Evolutionary conservation across 1,140 invertebrate species (phyloP).

Genomic region (Hycleus cichorii): DNA sequence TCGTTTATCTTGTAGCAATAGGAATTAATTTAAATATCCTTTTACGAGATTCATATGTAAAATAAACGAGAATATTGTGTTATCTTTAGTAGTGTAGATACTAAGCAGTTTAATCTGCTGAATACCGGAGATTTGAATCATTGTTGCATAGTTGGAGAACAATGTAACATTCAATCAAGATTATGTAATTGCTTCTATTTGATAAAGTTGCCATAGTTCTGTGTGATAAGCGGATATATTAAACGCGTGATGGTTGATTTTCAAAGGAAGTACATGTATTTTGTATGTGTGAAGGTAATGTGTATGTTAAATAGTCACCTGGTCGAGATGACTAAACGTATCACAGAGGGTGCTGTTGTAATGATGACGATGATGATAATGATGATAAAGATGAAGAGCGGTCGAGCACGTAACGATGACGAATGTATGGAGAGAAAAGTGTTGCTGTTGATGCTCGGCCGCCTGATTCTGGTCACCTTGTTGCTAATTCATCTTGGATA

Average conservation of each 20-base stretch:
- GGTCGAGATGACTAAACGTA: conserved; percentile 6
- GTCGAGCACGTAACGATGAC: conserved; percentile 29
- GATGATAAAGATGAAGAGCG: conserved; percentile 28
- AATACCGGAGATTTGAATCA: not conserved
- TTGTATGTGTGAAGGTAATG: no score
- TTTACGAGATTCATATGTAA: no score
- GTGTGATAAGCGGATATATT: conserved; percentile 9
- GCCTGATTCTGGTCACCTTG: conserved; percentile 33
- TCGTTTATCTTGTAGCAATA: no score
- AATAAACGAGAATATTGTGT: no score
- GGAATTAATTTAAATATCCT: no score
- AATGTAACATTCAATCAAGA: conserved; percentile 6
- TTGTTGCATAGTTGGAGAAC: conserved; percentile 7
- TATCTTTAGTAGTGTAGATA: not conserved
- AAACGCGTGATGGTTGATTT: conserved; percentile 1
- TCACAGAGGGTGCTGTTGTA: conserved; percentile 18
- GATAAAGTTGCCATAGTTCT: conserved; percentile 4
- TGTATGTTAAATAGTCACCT: no score
- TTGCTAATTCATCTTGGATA: conserved; percentile 35
- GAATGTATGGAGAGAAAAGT: conserved; percentile 25
- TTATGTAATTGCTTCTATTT: conserved; percentile 4
- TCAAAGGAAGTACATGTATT: no score
- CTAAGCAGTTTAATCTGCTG: conserved; percentile 9
- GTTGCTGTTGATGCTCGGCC: conserved; percentile 19
- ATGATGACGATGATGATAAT: not conserved